These are phyloP conservation scores for Coleophora flavipennella DNA, from an alignment of 2,888 invertebrate genomes.

Conservation along the genomic window DNA sequence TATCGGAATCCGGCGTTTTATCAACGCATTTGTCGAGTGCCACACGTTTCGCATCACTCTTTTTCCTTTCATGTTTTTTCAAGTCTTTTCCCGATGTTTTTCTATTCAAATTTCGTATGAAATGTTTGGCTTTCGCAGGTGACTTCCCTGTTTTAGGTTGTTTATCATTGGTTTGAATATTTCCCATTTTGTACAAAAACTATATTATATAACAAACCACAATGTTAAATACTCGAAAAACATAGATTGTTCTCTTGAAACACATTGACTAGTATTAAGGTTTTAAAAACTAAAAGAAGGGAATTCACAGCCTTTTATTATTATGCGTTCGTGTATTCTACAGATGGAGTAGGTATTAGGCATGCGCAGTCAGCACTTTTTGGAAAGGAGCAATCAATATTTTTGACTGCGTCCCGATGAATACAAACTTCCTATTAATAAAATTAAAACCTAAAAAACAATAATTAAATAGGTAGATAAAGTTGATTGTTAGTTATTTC, in stretches of 20 bases:
- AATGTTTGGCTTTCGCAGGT: slow-evolving; percentile 72
- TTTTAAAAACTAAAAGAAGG: slow-evolving; percentile 17
- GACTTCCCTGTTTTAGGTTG: slow-evolving; percentile 66
- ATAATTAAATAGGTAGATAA: too few species aligned
- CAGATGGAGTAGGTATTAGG: slow-evolving; percentile 3
- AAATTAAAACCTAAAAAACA: too few species aligned
- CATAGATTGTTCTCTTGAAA: slow-evolving; percentile 1
- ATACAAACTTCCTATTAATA: too few species aligned
- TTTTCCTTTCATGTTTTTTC: slow-evolving; percentile 58
- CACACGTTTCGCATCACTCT: slow-evolving; percentile 48
- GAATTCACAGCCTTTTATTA: slow-evolving; percentile 40
- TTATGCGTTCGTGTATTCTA: background rate
- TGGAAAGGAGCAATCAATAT: slow-evolving; percentile 29
- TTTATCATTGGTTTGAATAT: slow-evolving; percentile 67
- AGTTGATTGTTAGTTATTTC: too few species aligned
- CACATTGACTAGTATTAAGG: slow-evolving; percentile 2
- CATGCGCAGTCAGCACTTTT: slow-evolving; percentile 26
- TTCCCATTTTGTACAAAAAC: slow-evolving; percentile 57
- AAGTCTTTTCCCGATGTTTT: slow-evolving; percentile 54
- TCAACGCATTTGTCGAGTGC: slow-evolving; percentile 48
- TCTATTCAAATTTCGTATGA: slow-evolving; percentile 64
- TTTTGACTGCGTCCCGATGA: slow-evolving; percentile 18
- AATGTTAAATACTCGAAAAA: too few species aligned
- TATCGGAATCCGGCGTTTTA: slow-evolving; percentile 67
- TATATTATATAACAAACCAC: background rate